A percentile compares a stretch with the other conserved stretches of the same genome.
phyloP scores from a whole-genome alignment of 2,797 vertebrate genomes.

The Ara ararauna region DNA sequence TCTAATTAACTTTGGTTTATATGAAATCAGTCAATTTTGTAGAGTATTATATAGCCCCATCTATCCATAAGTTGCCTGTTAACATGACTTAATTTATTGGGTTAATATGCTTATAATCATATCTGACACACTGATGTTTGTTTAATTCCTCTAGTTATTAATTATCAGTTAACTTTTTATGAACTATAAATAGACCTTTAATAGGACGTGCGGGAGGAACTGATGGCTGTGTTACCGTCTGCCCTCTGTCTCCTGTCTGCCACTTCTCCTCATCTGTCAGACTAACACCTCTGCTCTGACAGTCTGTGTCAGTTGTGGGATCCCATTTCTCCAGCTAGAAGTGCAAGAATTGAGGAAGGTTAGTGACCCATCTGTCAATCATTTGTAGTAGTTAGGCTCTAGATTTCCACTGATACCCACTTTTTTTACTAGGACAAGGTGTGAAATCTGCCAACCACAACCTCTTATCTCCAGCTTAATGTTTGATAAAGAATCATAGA shows the following conservation, averaged over 20 bases:
- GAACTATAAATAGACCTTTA: background rate
- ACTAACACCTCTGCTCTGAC: background rate
- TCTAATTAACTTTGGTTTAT: background rate
- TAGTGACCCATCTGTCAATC: background rate
- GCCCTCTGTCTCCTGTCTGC: background rate
- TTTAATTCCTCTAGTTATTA: background rate
- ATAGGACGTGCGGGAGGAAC: background rate
- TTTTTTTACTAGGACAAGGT: rapidly evolving
- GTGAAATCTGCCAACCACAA: background rate
- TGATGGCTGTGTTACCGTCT: background rate
- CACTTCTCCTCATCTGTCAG: background rate
- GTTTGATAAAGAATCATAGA: background rate
- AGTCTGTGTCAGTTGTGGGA: rapidly evolving
- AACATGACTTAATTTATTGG: background rate
- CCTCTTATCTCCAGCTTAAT: background rate
- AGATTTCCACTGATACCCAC: background rate
- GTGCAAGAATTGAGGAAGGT: background rate
- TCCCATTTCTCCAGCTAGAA: background rate
- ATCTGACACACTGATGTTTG: background rate
- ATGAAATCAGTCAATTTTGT: background rate
- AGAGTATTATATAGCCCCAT: background rate
- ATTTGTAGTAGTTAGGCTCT: background rate
- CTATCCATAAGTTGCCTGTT: background rate
- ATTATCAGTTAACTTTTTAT: background rate
- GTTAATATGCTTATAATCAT: background rate